Conservation (phyloP, 2,113 vertebrate species). For the Notechis scutatus region DNA sequence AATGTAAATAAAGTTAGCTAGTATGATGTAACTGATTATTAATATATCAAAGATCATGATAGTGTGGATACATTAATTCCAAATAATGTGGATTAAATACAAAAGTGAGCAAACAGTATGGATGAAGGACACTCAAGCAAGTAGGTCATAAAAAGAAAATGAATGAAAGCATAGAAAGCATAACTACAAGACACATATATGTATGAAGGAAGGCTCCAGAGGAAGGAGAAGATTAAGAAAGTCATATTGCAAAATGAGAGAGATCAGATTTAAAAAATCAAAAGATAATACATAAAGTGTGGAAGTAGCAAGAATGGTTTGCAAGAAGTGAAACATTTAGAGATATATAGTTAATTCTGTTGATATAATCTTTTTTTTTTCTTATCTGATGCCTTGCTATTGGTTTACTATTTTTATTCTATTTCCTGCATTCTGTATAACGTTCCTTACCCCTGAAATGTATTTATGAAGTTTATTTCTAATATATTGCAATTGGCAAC, state of each 20-base stretch:
- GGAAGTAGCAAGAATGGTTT: neutral
- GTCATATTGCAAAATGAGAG: neutral
- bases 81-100: neutral
- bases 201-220: neutral
- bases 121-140: neutral
- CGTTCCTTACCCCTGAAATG: neutral
- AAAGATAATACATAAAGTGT: neutral
- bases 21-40: neutral
- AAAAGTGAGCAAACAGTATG: neutral
- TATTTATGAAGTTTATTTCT: neutral
- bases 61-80: neutral
- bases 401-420: neutral
- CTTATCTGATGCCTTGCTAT: neutral
- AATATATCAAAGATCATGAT: neutral
- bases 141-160: neutral
- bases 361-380: neutral
- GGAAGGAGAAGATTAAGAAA: neutral
- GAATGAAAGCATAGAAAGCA: neutral
- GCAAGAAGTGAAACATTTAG: neutral
- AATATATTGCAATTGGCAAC: neutral
- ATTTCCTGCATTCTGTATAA: neutral
- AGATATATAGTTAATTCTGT: neutral
- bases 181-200: neutral
- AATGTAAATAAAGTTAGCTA: neutral
- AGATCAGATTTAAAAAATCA: neutral